phyloP scores from a whole-genome alignment of 1,140 invertebrate genomes.

The Caenorhabditis latens region DNA sequence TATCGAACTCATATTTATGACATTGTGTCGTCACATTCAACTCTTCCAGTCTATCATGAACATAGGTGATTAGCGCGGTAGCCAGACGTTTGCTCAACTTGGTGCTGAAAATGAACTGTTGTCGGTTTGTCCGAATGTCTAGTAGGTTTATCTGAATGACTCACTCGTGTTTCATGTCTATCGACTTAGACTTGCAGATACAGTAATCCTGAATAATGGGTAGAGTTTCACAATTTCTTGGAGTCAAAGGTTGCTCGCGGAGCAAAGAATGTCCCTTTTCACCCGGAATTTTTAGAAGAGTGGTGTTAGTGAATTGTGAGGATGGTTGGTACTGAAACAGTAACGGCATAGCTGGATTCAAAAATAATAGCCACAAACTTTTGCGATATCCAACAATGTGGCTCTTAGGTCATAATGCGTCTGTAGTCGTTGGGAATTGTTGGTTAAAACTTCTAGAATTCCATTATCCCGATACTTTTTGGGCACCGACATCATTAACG shows the following conservation, averaged over 20 bases:
- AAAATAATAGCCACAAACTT: background rate
- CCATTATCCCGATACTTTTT: slow-evolving; percentile 18
- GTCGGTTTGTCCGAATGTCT: too few relatives aligned
- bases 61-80: too few relatives aligned
- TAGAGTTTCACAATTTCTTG: background rate
- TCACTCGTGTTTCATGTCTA: background rate
- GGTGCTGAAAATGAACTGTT: too few relatives aligned
- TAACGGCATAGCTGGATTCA: too few relatives aligned
- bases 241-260: background rate
- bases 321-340: background rate
- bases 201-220: background rate
- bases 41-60: too few relatives aligned
- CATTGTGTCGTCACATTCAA: too few relatives aligned
- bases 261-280: background rate
- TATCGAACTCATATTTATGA: too few relatives aligned
- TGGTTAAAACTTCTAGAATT: background rate
- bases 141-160: too few relatives aligned
- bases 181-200: background rate
- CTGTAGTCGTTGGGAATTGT: background rate
- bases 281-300: background rate
- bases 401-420: background rate
- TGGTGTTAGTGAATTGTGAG: background rate
- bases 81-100: too few relatives aligned
- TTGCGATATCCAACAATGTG: background rate
- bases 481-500: background rate